Evolutionary conservation across 2,797 vertebrate species (phyloP), one percentile per base, ranked within the genome.

Genomic region (Crypturellus tataupa): DNA sequence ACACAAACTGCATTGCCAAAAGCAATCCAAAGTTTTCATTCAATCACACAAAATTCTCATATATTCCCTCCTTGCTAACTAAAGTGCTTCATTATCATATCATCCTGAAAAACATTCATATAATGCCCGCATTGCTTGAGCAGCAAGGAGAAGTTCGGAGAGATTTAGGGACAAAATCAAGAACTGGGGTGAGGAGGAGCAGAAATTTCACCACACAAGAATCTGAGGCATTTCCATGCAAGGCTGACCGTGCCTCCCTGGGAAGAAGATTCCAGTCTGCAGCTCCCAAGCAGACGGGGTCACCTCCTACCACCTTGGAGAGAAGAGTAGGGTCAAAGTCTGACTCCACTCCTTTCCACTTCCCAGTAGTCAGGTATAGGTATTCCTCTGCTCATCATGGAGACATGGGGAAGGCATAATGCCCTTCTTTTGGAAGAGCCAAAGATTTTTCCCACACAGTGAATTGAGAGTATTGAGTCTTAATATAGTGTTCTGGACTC

Each of bases 31-130:
- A 85, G 4, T 2, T 71, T 39, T 42, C 55, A 39, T 10, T 8
- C 14, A 40, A 85, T 10, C 17, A 65, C 3, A 4, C 65, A 75
- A 62, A 87, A 4, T 2, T 71, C 35, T 39, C 44, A 39, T 10
- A 10, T 15, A 44, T 85, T 9, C 27, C 24, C 31, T 80, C 44
- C 19, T 77, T 44, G 31, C 27, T 12, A 2, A 80, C 27, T 12
- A 2, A 80, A 73, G 15, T 7, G 2, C 27, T 39, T 73, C 12
- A 7, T 23, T 51, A 42, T 47, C 58, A 56, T 27, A 23, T n/a
- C 42, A 69, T 55, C 20, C 68, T 80, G 58, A 40, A 51, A 91
- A 58, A 68, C 0, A 0, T 21, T 62, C 0, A 0, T 16, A 19
- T 33, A 62, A 75, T 21, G 31, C 0, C 16, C 17, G 4, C 18